phyloP scores from a whole-genome alignment of 2,888 invertebrate species.

The Cephus nigrinus region DNA sequence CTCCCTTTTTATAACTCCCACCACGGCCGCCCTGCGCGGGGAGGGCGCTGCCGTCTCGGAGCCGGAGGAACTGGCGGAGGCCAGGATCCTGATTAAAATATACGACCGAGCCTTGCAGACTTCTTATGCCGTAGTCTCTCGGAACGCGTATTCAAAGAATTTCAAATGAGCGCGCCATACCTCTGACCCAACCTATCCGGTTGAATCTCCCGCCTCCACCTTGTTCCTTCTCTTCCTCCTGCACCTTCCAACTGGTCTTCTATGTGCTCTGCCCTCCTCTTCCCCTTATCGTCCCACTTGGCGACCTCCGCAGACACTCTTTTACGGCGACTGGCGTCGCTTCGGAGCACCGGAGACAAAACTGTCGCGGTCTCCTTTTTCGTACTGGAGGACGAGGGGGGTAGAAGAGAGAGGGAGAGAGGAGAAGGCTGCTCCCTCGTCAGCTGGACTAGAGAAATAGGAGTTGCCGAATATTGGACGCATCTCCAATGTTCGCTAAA shows the following conservation, averaged over 20 bases:
- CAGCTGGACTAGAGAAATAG: not conserved
- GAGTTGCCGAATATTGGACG: not conserved
- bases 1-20: conserved; percentile 28
- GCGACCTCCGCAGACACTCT: not conserved
- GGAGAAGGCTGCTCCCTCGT: not conserved
- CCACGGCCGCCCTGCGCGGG: conserved; percentile 14
- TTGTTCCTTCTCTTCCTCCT: not conserved
- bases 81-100: conserved; percentile 60
- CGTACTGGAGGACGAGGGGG: not conserved
- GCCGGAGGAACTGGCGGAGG: conserved; percentile 32
- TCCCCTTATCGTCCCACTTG: not conserved
- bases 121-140: conserved; percentile 47
- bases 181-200: not conserved
- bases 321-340: not conserved
- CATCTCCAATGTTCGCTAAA: not conserved
- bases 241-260: not conserved
- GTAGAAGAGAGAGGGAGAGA: too few species aligned
- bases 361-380: not conserved
- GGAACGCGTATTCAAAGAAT: conserved; percentile 58
- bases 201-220: not conserved
- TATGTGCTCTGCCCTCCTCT: not conserved
- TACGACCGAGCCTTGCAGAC: conserved; percentile 57
- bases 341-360: not conserved
- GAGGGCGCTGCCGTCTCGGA: conserved; percentile 30
- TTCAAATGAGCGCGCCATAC: conserved; percentile 54